Percentiles rank a stretch among this genome's conserved stretches.
phyloP scores from a whole-genome alignment of 2,113 vertebrate species.

The Opisthocomus hoazin region DNA sequence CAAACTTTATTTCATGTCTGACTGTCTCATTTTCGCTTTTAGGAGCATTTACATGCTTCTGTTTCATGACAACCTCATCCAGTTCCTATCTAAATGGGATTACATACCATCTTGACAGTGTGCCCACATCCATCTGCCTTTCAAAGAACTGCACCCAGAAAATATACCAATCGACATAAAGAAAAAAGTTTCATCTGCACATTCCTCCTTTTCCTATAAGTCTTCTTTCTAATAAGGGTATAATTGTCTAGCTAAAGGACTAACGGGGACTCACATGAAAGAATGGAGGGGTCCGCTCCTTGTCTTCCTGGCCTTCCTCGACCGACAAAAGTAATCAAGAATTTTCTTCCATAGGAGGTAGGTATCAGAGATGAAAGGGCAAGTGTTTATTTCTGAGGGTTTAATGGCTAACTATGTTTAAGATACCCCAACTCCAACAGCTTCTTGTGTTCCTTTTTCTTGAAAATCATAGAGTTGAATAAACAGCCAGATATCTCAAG shows the following conservation, averaged over 20 bases:
- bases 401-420: background rate
- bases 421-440: background rate
- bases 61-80: background rate
- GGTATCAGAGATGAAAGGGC: background rate
- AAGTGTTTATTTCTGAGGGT: background rate
- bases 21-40: background rate
- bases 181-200: background rate
- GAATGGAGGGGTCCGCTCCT: accelerated
- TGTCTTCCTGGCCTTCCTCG: background rate
- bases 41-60: background rate
- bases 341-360: background rate
- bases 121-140: background rate
- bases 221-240: background rate
- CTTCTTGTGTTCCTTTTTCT: background rate
- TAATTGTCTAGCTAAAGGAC: background rate
- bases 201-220: background rate
- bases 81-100: background rate
- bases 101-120: background rate
- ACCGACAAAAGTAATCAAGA: background rate
- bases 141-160: background rate
- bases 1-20: background rate
- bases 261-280: background rate
- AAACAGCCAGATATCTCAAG: background rate
- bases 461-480: background rate
- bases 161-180: background rate